These are phyloP conservation scores for Willowsia nigromaculata DNA, from an alignment of 2,888 invertebrate species.

Conservation along the genomic window DNA sequence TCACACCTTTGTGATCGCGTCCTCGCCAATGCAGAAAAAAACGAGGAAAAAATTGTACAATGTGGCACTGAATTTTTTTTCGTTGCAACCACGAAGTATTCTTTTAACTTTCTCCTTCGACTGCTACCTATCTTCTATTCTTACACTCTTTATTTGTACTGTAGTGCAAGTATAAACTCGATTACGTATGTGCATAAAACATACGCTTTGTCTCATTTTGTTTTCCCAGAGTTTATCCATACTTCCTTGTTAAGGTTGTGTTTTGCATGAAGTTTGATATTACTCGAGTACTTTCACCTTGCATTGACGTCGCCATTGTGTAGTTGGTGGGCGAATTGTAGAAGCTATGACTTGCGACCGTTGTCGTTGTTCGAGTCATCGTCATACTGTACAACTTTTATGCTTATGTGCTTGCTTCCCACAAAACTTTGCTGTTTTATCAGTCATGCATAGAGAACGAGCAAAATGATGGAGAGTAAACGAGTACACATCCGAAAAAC, in stretches of 20 bases:
- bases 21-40: not conserved
- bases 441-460: conserved; percentile 50
- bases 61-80: no score
- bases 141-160: not conserved
- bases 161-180: not conserved
- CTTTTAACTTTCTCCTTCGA: not conserved
- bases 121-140: not conserved
- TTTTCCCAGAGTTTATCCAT: not conserved
- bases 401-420: not conserved
- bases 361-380: not conserved
- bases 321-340: not conserved
- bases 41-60: no score
- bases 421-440: conserved; percentile 34
- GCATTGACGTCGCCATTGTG: not conserved
- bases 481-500: conserved; percentile 3
- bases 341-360: conserved; percentile 9
- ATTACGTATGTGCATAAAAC: not conserved
- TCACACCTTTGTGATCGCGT: not conserved
- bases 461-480: conserved; percentile 46
- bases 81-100: not conserved
- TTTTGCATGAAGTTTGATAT: not conserved
- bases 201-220: not conserved
- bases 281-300: conserved; percentile 30
- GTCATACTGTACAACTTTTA: not conserved
- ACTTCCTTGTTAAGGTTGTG: not conserved